Conservation (phyloP, 1,140 invertebrate species). For the Globodera rostochiensis region DNA sequence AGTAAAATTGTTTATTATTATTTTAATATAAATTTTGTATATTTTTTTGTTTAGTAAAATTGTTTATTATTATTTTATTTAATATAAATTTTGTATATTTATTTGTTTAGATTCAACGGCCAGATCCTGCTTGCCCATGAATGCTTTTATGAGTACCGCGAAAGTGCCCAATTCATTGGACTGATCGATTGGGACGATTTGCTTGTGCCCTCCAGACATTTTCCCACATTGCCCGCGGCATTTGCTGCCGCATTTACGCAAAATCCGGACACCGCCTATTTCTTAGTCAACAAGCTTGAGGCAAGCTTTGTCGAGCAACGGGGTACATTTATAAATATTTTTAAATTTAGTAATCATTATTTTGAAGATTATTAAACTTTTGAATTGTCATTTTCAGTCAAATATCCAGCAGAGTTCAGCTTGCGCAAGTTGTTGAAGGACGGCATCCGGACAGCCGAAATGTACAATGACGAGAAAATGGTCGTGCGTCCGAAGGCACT, state of each 20-base stretch:
- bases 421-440: constrained; percentile 11
- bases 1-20: constrained; percentile 6
- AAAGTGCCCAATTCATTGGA: constrained; percentile 48
- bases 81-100: neutral
- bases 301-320: constrained; percentile 35
- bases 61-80: neutral
- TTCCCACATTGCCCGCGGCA: constrained; percentile 15
- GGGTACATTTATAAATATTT: neutral
- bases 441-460: constrained; percentile 22
- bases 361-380: neutral
- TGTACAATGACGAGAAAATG: constrained; percentile 45
- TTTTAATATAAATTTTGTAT: no score
- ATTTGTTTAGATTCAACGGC: constrained; percentile 19
- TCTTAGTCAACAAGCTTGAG: constrained; percentile 35
- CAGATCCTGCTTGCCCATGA: constrained; percentile 34
- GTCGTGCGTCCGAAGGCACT: constrained; percentile 34
- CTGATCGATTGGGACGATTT: constrained; percentile 52
- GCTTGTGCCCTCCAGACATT: constrained; percentile 28
- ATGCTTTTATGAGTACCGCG: constrained; percentile 48
- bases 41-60: no score
- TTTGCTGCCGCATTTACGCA: constrained; percentile 25
- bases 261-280: constrained; percentile 27
- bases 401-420: constrained; percentile 22
- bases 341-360: neutral
- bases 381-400: constrained; percentile 15